Base-by-base conservation (phyloP, 53 echinoderm and acorn worm species). In the Echinometra lucunter region DNA sequence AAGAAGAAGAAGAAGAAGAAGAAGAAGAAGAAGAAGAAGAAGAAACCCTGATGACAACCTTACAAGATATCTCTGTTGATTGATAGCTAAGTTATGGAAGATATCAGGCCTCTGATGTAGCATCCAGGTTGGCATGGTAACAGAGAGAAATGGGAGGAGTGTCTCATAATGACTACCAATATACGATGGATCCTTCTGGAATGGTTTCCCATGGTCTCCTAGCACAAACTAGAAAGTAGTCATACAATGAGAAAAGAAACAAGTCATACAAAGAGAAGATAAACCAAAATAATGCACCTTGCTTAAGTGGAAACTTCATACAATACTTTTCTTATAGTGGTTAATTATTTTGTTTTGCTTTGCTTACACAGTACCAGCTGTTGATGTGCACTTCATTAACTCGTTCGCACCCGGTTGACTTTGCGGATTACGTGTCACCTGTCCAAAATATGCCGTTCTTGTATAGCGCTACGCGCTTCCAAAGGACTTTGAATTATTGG, bases 181-280 rank as follows among this genome's bases (percentile, higher is more conserved):
- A 92, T 99, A 95, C 6, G 98, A 96, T 4, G 96, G 95, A 45
- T 99, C 92, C 55, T 89, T 93, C 32, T 96, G 95, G 34, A 96
- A 98, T 23, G 99, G 98, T 30, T 99, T 99, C 49, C 99, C 99
- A 35, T 99, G 99, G 74, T 99, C 99, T 42, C 99, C 99, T 45
- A 99, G 67, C 18, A 99, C 23, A 47, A 98, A 93, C 98, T 98
- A 90, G 23, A 88, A 38, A 44, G 42, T 21, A 82, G 53, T 2
- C 4, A 53, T 53, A 13, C 53, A 53, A 9, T 0, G 1, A 53
- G 53, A 4, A 53, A 53, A 90, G 23, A 88, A 38, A 44, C 19
- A 5, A 82, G 53, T 2, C 4, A 53, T 53, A 13, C 53, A 53
- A 9, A 0, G 1, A 53, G 53, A 4, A 53, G 13, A 63, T 5